Evolutionary conservation across 2,797 vertebrate genomes (phyloP), one percentile per base, ranked within the genome.

Genomic region (Austrolebias charrua): DNA sequence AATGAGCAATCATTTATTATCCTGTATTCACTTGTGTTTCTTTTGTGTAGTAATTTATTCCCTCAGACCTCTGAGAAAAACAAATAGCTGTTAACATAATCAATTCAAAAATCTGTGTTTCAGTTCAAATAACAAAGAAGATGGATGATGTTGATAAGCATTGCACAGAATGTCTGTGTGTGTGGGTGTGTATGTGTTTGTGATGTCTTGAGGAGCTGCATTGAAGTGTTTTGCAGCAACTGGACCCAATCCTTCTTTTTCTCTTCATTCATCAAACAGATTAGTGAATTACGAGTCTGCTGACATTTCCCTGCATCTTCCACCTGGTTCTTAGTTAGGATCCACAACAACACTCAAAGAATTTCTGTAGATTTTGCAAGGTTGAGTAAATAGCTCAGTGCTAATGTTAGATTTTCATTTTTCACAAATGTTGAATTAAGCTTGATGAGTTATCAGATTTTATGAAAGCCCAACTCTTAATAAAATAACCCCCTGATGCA

Each of bases 1-100:
- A 61, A 14, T 56, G 51, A 79, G 51, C 49, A 64, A 51, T 54
- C 66, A 55, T 67, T 71, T 8, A 65, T 77, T 66, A 54, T 5
- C 16, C 7, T 54, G 46, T 55, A 43, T 73, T 55, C 68, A 68
- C 63, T 70, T 53, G 24, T 45, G 49, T 53, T 72, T 71, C 40
- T 60, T 11, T 55, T 55, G 43, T 45, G 44, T 29, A 6, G 29
- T 56, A n/a, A 33, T 54, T 42, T 52, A 11, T 15, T 55, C 19
- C 51, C 44, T 31, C 18, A 16, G 15, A 47, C 42, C 47, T 57
- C 29, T 29, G 42, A 18, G 54, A 46, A 20, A 14, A 40, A n/a
- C 42, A 42, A 57, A 20, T 24, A 28, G 55, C 44, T 46, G 55
- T 9, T 52, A 29, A 48, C 45, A 67, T 18, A 57, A 54, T 43